Percentiles rank a stretch among this genome's conserved stretches.
These are phyloP conservation scores for Lepus timidus DNA, from an alignment of 2,113 vertebrate genomes.

Conservation along the genomic window DNA sequence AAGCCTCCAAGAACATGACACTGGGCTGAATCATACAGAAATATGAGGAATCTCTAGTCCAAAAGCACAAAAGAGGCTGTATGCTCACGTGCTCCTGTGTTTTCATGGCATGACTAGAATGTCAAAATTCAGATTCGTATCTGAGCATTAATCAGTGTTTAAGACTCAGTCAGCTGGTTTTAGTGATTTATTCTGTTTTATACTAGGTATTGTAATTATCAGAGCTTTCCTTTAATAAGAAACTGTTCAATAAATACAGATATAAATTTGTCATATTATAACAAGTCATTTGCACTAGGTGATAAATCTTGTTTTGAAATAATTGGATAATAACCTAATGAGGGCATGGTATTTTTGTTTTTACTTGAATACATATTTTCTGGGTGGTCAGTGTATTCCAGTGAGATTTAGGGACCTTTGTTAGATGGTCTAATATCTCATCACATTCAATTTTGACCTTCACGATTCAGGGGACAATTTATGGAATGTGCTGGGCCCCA, in stretches of 20 bases:
- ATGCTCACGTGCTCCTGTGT: background rate
- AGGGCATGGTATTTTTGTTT: constrained; percentile 5
- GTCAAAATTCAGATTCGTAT: constrained; percentile 42
- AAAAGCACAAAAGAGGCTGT: background rate
- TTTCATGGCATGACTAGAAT: background rate
- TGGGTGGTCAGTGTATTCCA: background rate
- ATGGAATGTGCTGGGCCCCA: accelerated
- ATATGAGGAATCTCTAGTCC: background rate
- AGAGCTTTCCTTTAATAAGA: constrained; percentile 71
- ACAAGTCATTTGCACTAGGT: constrained; percentile 49
- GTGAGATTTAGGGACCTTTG: background rate
- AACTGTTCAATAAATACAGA: constrained; percentile 72
- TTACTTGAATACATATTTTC: background rate
- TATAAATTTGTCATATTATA: constrained; percentile 69
- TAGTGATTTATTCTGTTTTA: constrained; percentile 76
- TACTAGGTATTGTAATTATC: constrained; percentile 79
- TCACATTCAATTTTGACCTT: constrained; percentile 24
- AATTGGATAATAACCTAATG: background rate
- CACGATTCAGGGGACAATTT: background rate
- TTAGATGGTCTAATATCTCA: background rate
- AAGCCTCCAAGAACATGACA: background rate
- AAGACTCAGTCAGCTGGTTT: constrained; percentile 69
- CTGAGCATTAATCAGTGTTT: constrained; percentile 69
- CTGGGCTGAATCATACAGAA: background rate
- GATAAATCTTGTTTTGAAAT: constrained; percentile 57